A percentile compares a stretch with the other conserved stretches of the same genome.
phyloP scores from a whole-genome alignment of 37 sponge, comb jelly and placozoan species.

The Cliona cf. orientalis region DNA sequence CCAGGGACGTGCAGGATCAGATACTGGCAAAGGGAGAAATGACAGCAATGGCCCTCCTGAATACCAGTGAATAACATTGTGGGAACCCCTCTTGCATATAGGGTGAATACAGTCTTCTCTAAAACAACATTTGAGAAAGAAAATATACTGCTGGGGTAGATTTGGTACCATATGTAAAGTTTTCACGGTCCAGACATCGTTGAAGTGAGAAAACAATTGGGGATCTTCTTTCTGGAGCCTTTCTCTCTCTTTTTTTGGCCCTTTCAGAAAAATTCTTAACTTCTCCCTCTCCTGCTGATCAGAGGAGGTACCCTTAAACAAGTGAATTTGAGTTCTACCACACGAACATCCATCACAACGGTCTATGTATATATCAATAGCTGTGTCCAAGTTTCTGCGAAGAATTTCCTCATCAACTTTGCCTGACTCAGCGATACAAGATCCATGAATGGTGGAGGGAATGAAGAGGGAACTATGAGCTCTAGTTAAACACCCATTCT shows the following conservation, averaged over 20 bases:
- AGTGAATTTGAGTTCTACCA: conserved; percentile 34
- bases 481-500: conserved; percentile 18
- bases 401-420: conserved; percentile 14
- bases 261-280: conserved; percentile 30
- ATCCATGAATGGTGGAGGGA: conserved; percentile 31
- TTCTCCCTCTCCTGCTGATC: conserved; percentile 15
- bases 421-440: conserved; percentile 28
- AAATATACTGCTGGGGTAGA: background rate
- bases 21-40: conserved; percentile 19
- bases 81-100: conserved; percentile 8
- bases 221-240: background rate
- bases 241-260: conserved; percentile 12
- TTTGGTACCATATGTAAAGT: background rate
- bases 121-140: background rate
- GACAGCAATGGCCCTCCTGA: conserved; percentile 14
- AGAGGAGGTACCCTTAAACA: conserved; percentile 37
- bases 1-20: conserved; percentile 20
- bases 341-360: conserved; percentile 17
- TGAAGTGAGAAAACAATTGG: background rate
- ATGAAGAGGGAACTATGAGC: conserved; percentile 39
- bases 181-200: background rate
- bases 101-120: conserved; percentile 2
- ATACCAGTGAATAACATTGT: background rate
- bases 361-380: conserved; percentile 36
- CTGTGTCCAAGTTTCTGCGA: conserved; percentile 6